Evolutionary conservation across 2,888 invertebrate genomes (phyloP), one percentile per base, ranked within the genome.

Genomic region (Sarcophaga subvicina): DNA sequence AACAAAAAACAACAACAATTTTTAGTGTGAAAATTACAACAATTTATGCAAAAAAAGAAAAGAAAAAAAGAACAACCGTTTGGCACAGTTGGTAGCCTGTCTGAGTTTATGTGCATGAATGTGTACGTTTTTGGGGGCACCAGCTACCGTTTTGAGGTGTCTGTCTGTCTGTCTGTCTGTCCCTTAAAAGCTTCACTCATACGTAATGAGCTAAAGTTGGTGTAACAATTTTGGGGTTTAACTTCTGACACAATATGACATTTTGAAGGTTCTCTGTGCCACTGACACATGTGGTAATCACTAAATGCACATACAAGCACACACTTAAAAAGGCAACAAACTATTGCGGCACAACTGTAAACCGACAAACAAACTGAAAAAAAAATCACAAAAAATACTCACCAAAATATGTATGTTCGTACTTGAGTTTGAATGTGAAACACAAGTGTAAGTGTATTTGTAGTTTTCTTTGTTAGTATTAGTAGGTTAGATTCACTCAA

Each of bases 201-300:
- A 59, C 54, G 45, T 71, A 83, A 83, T 80, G 80, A 83, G 76
- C 76, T 72, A 77, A 83, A 83, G 72, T 83, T 83, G 62, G 37
- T 76, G 64, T 80, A 17, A 80, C 17, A 77, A 69, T 79, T 83
- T 80, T 83, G 71, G 66, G 71, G 76, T 83, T 86, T 86, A 86
- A 86, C 86, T 86, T 83, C 63, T 86, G 80, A 83, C 86, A 83
- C 72, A 63, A 27, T 72, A 80, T 80, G 80, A 72, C 80, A 83
- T 83, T 76, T 77, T 83, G 62, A 49, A 82, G 79, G 59, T 79
- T 79, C 70, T 76, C 70, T 76, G 72, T 80, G 80, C 63, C 47
- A 83, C 86, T 83, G 83, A 86, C 86, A 86, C 80, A 80, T 86
- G 79, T 79, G 86, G 59, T 72, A 80, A 54, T 54, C 12, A 54